phyloP scores from a whole-genome alignment of 2,888 invertebrate genomes.

The Nemoura dubitans region DNA sequence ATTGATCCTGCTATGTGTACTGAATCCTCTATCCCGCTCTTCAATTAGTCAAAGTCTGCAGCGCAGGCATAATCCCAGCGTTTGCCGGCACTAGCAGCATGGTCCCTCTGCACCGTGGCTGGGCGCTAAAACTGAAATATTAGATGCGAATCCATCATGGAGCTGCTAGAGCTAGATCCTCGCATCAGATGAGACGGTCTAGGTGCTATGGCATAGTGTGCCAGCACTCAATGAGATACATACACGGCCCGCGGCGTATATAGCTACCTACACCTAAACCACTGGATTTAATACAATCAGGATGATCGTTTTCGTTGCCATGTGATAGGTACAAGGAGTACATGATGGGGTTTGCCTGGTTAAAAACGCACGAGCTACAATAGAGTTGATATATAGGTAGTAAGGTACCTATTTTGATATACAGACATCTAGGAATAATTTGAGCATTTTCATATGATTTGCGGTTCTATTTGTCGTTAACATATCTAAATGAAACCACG shows the following conservation, averaged over 20 bases:
- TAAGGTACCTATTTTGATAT: too few species aligned
- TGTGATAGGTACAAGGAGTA: too few species aligned
- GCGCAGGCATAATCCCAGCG: not conserved
- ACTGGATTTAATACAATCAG: not conserved
- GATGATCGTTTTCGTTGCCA: not conserved
- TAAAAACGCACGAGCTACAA: too few species aligned
- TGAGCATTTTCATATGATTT: too few species aligned
- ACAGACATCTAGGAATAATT: too few species aligned
- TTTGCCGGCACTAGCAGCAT: not conserved
- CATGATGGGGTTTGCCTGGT: too few species aligned
- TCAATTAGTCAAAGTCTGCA: constrained; percentile 38
- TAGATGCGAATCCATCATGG: not conserved
- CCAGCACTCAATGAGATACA: not conserved
- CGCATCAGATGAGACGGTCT: not conserved
- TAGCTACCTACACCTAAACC: too few species aligned
- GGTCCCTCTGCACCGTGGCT: not conserved
- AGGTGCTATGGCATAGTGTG: not conserved
- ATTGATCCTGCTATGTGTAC: constrained; percentile 14
- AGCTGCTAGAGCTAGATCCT: not conserved
- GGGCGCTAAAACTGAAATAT: not conserved
- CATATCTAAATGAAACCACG: too few species aligned
- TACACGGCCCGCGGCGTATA: not conserved
- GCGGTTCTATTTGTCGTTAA: too few species aligned
- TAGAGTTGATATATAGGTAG: too few species aligned
- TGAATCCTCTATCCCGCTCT: constrained; percentile 26